Conservation (phyloP, 2,113 vertebrate genomes). For the Prunella himalayana region DNA sequence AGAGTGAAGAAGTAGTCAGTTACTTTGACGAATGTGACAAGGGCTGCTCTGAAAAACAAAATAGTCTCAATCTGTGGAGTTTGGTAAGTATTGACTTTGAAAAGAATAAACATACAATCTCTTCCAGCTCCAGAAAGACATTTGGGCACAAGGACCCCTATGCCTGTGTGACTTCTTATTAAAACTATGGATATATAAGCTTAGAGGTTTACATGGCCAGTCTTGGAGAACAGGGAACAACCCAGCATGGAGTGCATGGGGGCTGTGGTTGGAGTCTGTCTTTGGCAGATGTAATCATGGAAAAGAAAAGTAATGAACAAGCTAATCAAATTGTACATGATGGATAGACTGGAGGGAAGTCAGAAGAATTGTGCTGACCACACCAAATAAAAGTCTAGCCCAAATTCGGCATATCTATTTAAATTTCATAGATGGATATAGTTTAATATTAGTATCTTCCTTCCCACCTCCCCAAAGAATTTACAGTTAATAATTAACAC, state of each 20-base stretch:
- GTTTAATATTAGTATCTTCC: neutral
- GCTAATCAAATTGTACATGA: neutral
- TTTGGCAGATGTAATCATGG: neutral
- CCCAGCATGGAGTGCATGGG: neutral
- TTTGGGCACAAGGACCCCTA: neutral
- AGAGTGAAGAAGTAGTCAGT: slow-evolving; percentile 9
- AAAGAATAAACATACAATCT: neutral
- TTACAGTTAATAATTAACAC: neutral
- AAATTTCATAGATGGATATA: neutral
- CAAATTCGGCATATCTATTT: neutral
- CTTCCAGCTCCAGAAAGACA: neutral
- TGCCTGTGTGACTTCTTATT: neutral
- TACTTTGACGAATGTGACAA: slow-evolving; percentile 24
- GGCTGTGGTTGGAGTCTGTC: neutral
- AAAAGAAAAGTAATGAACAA: neutral
- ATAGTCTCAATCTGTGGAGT: slow-evolving; percentile 14
- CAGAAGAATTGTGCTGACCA: neutral
- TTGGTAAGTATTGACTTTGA: slow-evolving; percentile 6
- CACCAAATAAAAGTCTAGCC: neutral
- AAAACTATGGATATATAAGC: neutral
- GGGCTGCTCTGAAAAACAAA: slow-evolving; percentile 10
- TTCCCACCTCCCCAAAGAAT: neutral
- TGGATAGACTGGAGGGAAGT: neutral
- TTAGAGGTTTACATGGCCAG: neutral
- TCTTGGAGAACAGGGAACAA: neutral